Evolutionary conservation across 53 echinoderm and acorn worm genomes (phyloP).

Genomic region (Hippasteria phrygiana): DNA sequence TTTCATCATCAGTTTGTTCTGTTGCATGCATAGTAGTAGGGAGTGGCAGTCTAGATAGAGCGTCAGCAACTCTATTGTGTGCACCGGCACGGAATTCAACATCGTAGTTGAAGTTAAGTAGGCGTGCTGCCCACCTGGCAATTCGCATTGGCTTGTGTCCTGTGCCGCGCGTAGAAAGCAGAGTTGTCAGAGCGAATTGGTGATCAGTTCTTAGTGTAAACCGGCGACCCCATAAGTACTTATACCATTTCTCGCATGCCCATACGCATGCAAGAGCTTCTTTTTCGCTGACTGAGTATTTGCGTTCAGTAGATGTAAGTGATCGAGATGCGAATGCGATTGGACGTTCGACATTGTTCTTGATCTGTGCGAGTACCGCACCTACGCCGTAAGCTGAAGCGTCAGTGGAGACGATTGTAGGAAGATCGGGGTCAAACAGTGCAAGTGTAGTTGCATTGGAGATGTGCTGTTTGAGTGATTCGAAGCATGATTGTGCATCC

Average conservation of each 20-base stretch:
- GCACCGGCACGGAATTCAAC: no score
- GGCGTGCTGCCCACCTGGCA: conserved; percentile 26
- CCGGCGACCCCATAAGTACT: conserved; percentile 38
- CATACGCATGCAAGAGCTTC: conserved; percentile 46
- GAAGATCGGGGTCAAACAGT: conserved; percentile 48
- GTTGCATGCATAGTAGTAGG: no score
- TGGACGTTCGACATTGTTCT: conserved; percentile 19
- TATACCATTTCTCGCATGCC: conserved; percentile 54
- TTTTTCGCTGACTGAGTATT: conserved; percentile 16
- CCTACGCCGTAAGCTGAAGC: conserved; percentile 57
- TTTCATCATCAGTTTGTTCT: no score
- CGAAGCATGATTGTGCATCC: conserved; percentile 21
- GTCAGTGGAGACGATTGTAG: conserved; percentile 46
- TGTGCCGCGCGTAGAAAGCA: conserved; percentile 62
- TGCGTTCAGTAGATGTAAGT: conserved; percentile 13
- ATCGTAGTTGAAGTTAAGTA: no score
- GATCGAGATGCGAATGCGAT: conserved; percentile 44
- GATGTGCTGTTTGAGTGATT: conserved; percentile 17
- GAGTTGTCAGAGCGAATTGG: background rate
- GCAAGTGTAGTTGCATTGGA: conserved; percentile 10
- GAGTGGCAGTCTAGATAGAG: no score
- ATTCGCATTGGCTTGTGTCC: conserved; percentile 68
- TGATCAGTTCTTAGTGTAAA: conserved; percentile 61
- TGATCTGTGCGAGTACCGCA: conserved; percentile 51
- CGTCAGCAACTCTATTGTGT: no score